Base-by-base conservation (phyloP, 2,113 vertebrate genomes). In the Hoplias malabaricus region DNA sequence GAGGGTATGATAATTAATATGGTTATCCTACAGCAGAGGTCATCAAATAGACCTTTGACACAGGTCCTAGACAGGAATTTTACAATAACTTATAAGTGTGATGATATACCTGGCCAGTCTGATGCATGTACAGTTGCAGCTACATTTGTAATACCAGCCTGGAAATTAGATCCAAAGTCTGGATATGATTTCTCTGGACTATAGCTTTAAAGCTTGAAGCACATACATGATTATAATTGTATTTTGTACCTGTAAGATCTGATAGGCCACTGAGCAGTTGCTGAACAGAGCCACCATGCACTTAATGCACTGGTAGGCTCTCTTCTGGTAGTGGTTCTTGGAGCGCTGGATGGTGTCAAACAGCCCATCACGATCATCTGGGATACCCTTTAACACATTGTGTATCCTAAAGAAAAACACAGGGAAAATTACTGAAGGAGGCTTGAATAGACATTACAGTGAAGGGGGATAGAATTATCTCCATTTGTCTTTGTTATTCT, bases 291-390 rank as follows among this genome's bases (percentile, higher is more conserved):
- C 96, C 83, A 99, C 98, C 98, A 99, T 99, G 91, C 97, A 99
- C 87, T 99, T 99, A 90, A 99, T 99, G 90, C 98, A 99, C 82
- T 99, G 98, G 86, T 99, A 99, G 76, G 98, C 98, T 85, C 98
- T 93, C 90, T 99, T 99, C 91, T 99, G 98, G 87, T 99, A 99
- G 93, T 99, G 98, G 91, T 98, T 99, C 91, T 99, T 99, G 3
- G 98, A 99, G 86, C 98, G 96, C 85, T 99, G 98, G 89, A 99
- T 99, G 90, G 98, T 99, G 90, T 99, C 98, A 89, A 99, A 99
- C 0, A 99, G 94, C 48, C 98, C 98, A 80, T 99, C 98, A 79
- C 98, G 91, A 84, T 99, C 98, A 86, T 99, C 98, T 0, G 98
- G 98, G 82, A 99, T 99, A 85, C 98, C 98, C 89, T 99, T 99